A percentile compares a stretch with the other conserved stretches of the same genome.
Conservation (phyloP, 1,140 invertebrate genomes). For the Philopotamus ludificatus region DNA sequence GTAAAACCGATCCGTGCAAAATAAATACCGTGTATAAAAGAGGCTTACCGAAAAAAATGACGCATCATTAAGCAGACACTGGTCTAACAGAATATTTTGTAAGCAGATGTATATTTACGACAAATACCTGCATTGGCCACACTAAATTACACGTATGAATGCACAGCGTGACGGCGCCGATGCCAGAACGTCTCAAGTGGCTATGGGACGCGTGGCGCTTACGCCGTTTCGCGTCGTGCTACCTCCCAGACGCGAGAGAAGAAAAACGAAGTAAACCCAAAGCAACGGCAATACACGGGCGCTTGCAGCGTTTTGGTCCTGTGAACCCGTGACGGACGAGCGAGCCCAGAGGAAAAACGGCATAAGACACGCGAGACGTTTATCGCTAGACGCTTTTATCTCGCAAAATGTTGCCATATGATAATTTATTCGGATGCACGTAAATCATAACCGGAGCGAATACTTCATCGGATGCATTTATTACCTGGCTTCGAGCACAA, state of each 20-base stretch:
- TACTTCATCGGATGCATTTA: too few species aligned
- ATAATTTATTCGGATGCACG: too few species aligned
- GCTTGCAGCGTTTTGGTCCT: background rate
- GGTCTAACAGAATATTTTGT: constrained; percentile 16
- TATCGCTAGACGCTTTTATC: too few species aligned
- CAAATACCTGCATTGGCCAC: constrained; percentile 17
- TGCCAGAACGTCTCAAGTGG: background rate
- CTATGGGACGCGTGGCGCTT: background rate
- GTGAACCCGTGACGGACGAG: too few species aligned
- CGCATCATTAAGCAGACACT: constrained; percentile 11
- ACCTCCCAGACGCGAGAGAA: background rate
- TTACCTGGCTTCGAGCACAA: too few species aligned
- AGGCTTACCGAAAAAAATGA: constrained; percentile 2
- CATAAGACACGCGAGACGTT: background rate
- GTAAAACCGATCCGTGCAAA: too few species aligned
- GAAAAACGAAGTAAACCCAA: constrained; percentile 2
- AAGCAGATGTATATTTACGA: constrained; percentile 14
- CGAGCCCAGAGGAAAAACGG: background rate
- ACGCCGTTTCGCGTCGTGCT: background rate
- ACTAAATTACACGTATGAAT: constrained; percentile 17
- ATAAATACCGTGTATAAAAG: too few species aligned
- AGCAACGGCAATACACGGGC: background rate
- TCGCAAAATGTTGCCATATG: too few species aligned
- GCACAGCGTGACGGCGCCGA: background rate
- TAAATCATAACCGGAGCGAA: too few species aligned